A percentile compares a stretch with the other conserved stretches of the same genome.
phyloP scores from a whole-genome alignment of 2,888 invertebrate genomes.

The Hecatera dysodea region DNA sequence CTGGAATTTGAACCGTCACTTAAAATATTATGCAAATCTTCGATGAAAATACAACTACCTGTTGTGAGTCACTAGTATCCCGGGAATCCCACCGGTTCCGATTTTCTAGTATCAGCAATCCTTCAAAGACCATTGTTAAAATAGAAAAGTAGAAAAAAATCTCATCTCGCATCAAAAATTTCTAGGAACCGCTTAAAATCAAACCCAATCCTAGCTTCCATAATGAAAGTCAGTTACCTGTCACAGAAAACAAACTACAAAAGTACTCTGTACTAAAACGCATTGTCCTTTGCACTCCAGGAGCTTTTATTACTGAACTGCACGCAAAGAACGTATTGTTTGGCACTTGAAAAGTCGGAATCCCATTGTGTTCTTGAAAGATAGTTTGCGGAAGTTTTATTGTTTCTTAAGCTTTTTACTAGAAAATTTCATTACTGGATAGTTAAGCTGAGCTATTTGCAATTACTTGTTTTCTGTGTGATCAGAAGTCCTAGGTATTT shows the following conservation, averaged over 20 bases:
- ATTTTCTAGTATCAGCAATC: background rate
- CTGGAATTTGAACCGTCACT: too few species aligned
- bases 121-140: background rate
- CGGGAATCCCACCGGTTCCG: background rate
- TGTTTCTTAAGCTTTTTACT: slow-evolving; percentile 55
- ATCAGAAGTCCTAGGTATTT: slow-evolving; percentile 19
- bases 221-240: slow-evolving; percentile 60
- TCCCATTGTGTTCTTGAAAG: slow-evolving; percentile 57
- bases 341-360: slow-evolving; percentile 64
- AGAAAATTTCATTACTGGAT: slow-evolving; percentile 34
- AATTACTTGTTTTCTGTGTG: slow-evolving; percentile 44
- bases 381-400: slow-evolving; percentile 55
- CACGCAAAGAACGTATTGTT: slow-evolving; percentile 68
- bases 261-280: slow-evolving; percentile 50
- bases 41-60: background rate
- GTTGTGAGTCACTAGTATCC: too few species aligned
- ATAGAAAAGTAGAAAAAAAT: background rate
- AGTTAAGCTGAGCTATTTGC: slow-evolving; percentile 50
- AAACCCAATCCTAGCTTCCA: slow-evolving; percentile 24
- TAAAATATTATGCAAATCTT: background rate
- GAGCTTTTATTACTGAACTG: slow-evolving; percentile 67
- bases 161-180: background rate
- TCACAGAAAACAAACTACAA: slow-evolving; percentile 58
- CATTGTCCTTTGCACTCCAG: slow-evolving; percentile 69
- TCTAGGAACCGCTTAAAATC: slow-evolving; percentile 20